Conservation (phyloP, 92 coral and sea anemone species). For the Phenganax subtilis region DNA sequence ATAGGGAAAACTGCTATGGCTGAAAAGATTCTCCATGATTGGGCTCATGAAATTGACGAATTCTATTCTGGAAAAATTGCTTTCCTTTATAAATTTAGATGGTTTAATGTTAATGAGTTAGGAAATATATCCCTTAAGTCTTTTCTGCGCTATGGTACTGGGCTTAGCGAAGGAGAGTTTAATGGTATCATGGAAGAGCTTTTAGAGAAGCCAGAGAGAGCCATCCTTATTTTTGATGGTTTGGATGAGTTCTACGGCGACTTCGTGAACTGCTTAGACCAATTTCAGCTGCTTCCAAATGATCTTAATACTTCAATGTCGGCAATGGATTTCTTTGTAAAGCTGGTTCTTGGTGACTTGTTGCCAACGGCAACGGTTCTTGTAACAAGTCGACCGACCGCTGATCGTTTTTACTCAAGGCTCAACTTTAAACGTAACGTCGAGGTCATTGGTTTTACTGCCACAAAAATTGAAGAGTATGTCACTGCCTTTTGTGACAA, state of each 20-base stretch:
- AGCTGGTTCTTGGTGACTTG: too few relatives aligned
- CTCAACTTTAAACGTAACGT: too few relatives aligned
- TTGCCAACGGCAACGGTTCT: too few relatives aligned
- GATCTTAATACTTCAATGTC: too few relatives aligned
- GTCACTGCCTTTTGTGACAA: too few relatives aligned
- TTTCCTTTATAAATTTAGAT: slow-evolving; percentile 47
- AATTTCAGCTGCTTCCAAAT: too few relatives aligned
- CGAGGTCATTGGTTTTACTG: too few relatives aligned
- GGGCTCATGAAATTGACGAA: slow-evolving; percentile 29
- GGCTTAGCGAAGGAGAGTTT: slow-evolving; percentile 4
- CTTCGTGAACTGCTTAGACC: too few relatives aligned
- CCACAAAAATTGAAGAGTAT: too few relatives aligned
- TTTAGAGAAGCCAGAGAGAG: slow-evolving; percentile 35
- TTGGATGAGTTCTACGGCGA: neutral
- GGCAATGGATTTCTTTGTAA: too few relatives aligned
- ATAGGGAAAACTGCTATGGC: slow-evolving; percentile 54
- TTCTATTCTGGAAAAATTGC: slow-evolving; percentile 6
- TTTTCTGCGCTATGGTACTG: slow-evolving; percentile 16
- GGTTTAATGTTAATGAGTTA: slow-evolving; percentile 20
- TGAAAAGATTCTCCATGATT: slow-evolving; percentile 47
- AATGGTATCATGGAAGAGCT: slow-evolving; percentile 28
- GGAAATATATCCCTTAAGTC: slow-evolving; percentile 37
- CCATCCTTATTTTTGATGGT: slow-evolving; percentile 56
- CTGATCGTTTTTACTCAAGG: too few relatives aligned
- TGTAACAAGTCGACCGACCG: too few relatives aligned